Conservation (phyloP, 2,797 vertebrate genomes). For the Brotula barbata region DNA sequence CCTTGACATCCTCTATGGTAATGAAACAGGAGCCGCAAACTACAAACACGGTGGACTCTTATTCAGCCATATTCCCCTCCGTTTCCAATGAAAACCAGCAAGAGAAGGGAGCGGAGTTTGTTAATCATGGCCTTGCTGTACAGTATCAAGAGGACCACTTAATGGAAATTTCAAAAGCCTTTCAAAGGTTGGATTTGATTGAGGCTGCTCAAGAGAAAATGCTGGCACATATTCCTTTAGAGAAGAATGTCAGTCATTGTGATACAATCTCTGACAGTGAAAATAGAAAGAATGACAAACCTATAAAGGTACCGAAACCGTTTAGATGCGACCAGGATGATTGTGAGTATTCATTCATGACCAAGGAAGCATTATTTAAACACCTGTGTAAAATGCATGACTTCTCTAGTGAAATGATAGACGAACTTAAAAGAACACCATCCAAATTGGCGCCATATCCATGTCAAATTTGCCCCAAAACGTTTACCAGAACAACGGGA, state of each 20-base stretch:
- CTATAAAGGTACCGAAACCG: constrained; percentile 88
- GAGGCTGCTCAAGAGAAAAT: constrained; percentile 77
- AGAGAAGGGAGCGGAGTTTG: constrained; percentile 50
- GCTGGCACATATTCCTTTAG: constrained; percentile 55
- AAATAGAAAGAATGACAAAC: constrained; percentile 76
- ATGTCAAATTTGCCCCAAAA: constrained; percentile 95
- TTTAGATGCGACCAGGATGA: constrained; percentile 91
- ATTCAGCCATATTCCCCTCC: constrained; percentile 48
- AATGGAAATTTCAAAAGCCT: constrained; percentile 89
- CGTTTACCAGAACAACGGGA: constrained; percentile 97
- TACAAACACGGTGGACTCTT: constrained; percentile 65
- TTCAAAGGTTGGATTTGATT: constrained; percentile 90
- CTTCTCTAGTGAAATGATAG: constrained; percentile 90
- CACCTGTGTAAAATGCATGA: constrained; percentile 93
- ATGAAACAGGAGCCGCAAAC: constrained; percentile 74
- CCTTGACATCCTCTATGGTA: constrained; percentile 61
- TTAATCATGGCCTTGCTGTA: constrained; percentile 52
- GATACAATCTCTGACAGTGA: constrained; percentile 65
- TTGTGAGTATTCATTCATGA: constrained; percentile 96
- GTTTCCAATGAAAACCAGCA: constrained; percentile 58
- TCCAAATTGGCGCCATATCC: constrained; percentile 94
- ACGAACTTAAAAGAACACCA: constrained; percentile 94
- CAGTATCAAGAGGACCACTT: constrained; percentile 86
- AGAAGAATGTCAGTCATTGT: constrained; percentile 53
- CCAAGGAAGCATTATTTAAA: constrained; percentile 97